A percentile compares a stretch with the other conserved stretches of the same genome.
phyloP scores from a whole-genome alignment of 2,888 invertebrate genomes.

The Erebia aethiops region DNA sequence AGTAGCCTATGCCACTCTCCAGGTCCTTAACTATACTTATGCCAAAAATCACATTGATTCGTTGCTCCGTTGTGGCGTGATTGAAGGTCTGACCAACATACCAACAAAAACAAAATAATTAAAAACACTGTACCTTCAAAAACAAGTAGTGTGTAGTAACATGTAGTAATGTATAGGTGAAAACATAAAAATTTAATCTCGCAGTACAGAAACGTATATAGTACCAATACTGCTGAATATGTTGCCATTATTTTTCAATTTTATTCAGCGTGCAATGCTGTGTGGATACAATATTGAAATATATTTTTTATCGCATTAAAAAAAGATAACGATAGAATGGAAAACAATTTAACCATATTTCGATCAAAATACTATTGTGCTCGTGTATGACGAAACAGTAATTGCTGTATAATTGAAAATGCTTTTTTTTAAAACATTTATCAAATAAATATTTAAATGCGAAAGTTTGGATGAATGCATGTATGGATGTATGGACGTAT shows the following conservation, averaged over 20 bases:
- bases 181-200: conserved; percentile 16
- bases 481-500: no score
- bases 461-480: no score
- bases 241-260: conserved; percentile 9
- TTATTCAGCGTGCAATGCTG: conserved; percentile 10
- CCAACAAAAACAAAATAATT: no score
- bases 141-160: neutral
- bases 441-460: no score
- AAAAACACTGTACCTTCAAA: neutral
- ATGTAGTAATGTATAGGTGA: neutral
- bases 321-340: neutral
- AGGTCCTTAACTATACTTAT: no score
- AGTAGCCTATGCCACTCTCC: no score
- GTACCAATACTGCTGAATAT: conserved; percentile 8
- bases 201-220: neutral
- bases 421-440: no score
- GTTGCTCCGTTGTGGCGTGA: no score
- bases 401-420: neutral
- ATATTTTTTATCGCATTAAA: conserved; percentile 8
- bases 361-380: neutral
- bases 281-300: conserved; percentile 4
- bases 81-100: no score
- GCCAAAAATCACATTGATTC: no score
- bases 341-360: conserved; percentile 4
- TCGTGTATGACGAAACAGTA: neutral